These are phyloP conservation scores for Harpegnathos saltator DNA, from an alignment of 1,140 invertebrate genomes.

Conservation along the genomic window DNA sequence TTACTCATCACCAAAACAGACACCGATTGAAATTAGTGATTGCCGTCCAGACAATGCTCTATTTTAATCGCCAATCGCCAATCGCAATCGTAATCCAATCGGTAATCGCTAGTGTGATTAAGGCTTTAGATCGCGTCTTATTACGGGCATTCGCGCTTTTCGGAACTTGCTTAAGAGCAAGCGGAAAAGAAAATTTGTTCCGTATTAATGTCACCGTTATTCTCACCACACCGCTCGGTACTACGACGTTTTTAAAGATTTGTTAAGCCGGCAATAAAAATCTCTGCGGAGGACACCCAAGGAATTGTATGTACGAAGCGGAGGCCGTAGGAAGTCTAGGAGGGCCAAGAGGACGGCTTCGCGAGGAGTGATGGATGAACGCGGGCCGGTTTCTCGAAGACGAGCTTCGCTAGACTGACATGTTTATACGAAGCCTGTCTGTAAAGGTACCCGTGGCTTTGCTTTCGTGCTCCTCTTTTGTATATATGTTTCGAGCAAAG, in stretches of 20 bases:
- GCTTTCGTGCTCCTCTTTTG: slow-evolving; percentile 79
- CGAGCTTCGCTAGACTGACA: slow-evolving; percentile 82
- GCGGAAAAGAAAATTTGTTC: background rate
- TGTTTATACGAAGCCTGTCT: slow-evolving; percentile 84
- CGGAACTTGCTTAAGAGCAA: background rate
- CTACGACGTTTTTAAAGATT: background rate
- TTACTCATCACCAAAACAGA: too few species aligned
- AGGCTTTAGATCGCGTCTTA: background rate
- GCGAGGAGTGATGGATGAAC: slow-evolving; percentile 83
- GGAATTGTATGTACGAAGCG: slow-evolving; percentile 51
- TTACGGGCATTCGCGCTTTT: background rate
- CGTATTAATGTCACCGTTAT: background rate
- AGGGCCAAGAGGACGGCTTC: slow-evolving; percentile 38
- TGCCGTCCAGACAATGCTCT: too few species aligned
- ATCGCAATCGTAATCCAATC: too few species aligned
- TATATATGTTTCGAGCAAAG: slow-evolving; percentile 72
- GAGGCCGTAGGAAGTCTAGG: slow-evolving; percentile 48
- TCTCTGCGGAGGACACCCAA: slow-evolving; percentile 5
- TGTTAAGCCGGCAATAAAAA: slow-evolving; percentile 22
- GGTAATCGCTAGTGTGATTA: too few species aligned
- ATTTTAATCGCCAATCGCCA: too few species aligned
- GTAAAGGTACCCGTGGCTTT: slow-evolving; percentile 77
- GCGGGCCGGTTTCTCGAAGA: slow-evolving; percentile 71
- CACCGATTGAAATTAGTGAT: too few species aligned
- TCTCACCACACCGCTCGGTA: background rate